Evolutionary conservation across 1,140 invertebrate genomes (phyloP).

Genomic region (Hypsibius dujardini): DNA sequence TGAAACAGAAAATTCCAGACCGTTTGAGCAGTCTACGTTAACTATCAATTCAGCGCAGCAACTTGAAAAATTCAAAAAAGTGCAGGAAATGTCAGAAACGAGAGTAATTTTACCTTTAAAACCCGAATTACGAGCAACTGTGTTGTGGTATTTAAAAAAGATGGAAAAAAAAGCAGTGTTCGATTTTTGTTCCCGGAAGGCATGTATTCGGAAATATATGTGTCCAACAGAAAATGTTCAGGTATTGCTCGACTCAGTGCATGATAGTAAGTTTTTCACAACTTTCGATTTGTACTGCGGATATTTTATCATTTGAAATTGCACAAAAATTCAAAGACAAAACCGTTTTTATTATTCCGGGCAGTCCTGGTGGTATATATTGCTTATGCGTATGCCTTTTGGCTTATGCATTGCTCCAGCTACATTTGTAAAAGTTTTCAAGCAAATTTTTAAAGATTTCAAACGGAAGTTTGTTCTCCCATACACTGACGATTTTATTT

Average conservation of each 20-base stretch:
- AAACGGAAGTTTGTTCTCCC: not conserved
- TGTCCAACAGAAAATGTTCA: not conserved
- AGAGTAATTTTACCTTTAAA: not conserved
- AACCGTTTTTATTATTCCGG: conserved; percentile 2
- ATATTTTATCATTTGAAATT: not conserved
- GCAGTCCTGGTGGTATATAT: conserved; percentile 20
- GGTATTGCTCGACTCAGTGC: not conserved
- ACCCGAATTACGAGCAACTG: not conserved
- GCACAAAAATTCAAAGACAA: not conserved
- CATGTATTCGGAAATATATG: not conserved
- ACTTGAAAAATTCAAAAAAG: not conserved
- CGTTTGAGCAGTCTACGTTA: not conserved
- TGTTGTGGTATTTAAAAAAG: not conserved
- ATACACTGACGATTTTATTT: not conserved
- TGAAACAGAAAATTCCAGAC: not conserved
- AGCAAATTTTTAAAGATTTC: not conserved
- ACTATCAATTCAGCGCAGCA: not conserved
- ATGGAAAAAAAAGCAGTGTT: not conserved
- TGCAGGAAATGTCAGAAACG: not conserved
- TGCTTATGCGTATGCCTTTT: conserved; percentile 19
- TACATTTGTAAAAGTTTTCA: conserved; percentile 19
- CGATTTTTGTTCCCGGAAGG: not conserved
- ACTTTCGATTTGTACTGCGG: not conserved
- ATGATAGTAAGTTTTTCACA: not conserved
- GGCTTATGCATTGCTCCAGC: conserved; percentile 20